Percentiles rank a stretch among this genome's conserved stretches.
Evolutionary conservation across 2,797 vertebrate species (phyloP).

Genomic region (Botia almorhae): DNA sequence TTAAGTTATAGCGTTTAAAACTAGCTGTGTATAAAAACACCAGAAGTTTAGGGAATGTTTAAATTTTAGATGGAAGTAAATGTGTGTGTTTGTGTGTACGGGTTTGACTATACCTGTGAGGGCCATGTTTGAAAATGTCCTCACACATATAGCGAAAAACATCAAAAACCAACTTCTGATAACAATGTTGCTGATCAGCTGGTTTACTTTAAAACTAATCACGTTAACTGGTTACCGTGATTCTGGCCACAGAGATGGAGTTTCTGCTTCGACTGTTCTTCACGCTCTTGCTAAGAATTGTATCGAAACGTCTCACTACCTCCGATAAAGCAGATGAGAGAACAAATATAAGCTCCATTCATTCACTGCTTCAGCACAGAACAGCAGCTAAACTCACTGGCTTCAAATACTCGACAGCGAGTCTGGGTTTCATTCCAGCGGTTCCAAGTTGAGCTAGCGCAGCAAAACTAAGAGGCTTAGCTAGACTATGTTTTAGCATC

Average conservation of each 20-base stretch:
- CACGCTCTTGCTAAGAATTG: no score
- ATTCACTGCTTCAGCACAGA: background rate
- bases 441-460: conserved; percentile 8
- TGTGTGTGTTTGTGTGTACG: no score
- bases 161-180: no score
- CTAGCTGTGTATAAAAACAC: no score
- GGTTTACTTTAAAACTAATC: no score
- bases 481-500: background rate
- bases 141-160: no score
- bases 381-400: background rate
- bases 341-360: background rate
- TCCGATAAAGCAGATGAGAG: background rate
- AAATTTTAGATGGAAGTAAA: no score
- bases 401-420: background rate
- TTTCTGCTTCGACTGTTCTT: background rate
- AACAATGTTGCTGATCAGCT: no score
- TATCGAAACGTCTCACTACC: background rate
- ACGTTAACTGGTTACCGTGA: background rate
- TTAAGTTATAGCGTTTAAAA: no score
- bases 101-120: no score
- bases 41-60: no score
- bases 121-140: no score
- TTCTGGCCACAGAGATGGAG: background rate
- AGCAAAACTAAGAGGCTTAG: conserved; percentile 41
- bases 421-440: conserved; percentile 1